These are phyloP conservation scores for Helicoverpa zea DNA, from an alignment of 1,140 invertebrate genomes.

Conservation along the genomic window DNA sequence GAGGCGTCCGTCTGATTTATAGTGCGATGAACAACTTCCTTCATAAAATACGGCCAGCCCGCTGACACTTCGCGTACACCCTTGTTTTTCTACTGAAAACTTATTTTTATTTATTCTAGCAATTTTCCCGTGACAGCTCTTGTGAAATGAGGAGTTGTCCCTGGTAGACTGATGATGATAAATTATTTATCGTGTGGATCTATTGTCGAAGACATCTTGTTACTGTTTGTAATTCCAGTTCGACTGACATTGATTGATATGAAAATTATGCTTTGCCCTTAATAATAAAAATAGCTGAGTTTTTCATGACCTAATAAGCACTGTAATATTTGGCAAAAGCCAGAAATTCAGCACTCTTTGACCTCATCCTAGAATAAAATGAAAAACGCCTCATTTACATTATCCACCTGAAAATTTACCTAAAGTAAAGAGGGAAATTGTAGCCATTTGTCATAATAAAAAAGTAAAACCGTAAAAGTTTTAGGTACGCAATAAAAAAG, in stretches of 20 bases:
- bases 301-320: too few relatives aligned
- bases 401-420: conserved; percentile 5
- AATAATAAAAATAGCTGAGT: too few relatives aligned
- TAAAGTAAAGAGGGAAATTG: conserved; percentile 20
- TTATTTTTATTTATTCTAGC: conserved; percentile 40
- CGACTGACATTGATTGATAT: too few relatives aligned
- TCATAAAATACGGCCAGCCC: conserved; percentile 70
- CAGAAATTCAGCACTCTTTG: too few relatives aligned
- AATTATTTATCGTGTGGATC: neutral
- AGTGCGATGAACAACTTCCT: conserved; percentile 73
- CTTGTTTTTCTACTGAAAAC: conserved; percentile 39
- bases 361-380: neutral
- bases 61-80: conserved; percentile 36
- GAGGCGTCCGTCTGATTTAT: conserved; percentile 74
- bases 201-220: neutral
- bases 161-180: neutral
- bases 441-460: conserved; percentile 44
- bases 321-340: too few relatives aligned
- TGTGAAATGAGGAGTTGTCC: neutral
- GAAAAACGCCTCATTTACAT: conserved; percentile 10
- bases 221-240: neutral
- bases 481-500: conserved; percentile 35
- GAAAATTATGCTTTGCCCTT: too few relatives aligned
- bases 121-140: conserved; percentile 21
- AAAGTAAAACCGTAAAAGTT: conserved; percentile 26